phyloP scores from a whole-genome alignment of 2,888 invertebrate genomes.

The Phytoseiulus persimilis region DNA sequence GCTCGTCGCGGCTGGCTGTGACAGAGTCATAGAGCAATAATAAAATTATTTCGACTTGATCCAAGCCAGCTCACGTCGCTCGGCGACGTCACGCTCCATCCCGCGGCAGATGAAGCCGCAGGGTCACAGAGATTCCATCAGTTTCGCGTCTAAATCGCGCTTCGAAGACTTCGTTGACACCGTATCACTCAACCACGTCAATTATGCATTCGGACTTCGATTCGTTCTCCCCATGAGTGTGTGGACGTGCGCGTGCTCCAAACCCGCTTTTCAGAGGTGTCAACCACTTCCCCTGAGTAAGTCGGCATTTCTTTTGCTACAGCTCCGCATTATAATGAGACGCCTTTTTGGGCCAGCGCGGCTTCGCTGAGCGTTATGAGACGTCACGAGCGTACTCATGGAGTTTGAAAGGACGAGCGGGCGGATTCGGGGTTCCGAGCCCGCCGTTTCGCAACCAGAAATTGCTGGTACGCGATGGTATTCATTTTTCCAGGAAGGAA shows the following conservation, averaged over 20 bases:
- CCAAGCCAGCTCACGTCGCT: not conserved
- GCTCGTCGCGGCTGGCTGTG: not conserved
- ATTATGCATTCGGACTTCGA: not conserved
- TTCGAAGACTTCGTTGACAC: not conserved
- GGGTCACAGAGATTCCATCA: not conserved
- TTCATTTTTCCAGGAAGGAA: too few relatives aligned
- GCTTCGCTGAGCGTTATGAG: too few relatives aligned
- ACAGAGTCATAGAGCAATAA: not conserved
- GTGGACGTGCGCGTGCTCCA: not conserved
- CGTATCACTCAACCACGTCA: not conserved
- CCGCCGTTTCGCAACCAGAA: too few relatives aligned
- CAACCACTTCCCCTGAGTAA: too few relatives aligned
- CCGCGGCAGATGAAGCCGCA: not conserved
- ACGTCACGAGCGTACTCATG: too few relatives aligned
- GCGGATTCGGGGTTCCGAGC: too few relatives aligned
- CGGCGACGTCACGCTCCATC: conserved; percentile 5
- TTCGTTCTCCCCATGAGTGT: not conserved
- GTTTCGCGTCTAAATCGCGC: not conserved
- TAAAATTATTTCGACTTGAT: not conserved
- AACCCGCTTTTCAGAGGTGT: too few relatives aligned
- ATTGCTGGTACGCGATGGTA: too few relatives aligned
- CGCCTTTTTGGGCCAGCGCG: too few relatives aligned
- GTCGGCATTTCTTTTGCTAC: too few relatives aligned
- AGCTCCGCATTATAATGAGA: too few relatives aligned
- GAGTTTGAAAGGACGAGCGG: too few relatives aligned